Percentiles rank a stretch among this genome's conserved stretches.
These are phyloP conservation scores for Ptilonorhynchus violaceus DNA, from an alignment of 2,113 vertebrate genomes.

Conservation along the genomic window DNA sequence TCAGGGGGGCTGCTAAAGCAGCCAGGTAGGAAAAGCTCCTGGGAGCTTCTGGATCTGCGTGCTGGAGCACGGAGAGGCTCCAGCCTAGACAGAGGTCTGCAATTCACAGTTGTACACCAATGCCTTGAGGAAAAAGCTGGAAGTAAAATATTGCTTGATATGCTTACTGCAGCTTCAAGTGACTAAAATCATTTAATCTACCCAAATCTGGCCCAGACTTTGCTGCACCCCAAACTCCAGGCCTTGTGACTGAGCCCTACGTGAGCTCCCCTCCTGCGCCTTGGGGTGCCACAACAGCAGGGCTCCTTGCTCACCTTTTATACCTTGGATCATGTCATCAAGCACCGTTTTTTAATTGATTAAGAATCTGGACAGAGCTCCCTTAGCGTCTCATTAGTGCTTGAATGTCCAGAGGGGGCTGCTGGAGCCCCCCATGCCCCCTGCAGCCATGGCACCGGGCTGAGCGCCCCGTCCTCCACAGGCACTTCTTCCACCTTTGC, in stretches of 20 bases:
- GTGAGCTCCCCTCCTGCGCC: not conserved
- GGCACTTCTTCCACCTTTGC: not conserved
- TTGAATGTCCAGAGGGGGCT: not conserved
- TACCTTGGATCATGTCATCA: not conserved
- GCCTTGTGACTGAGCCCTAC: not conserved
- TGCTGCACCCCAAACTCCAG: not conserved
- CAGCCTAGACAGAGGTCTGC: not conserved
- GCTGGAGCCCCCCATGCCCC: not conserved
- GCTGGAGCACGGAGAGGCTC: rapidly evolving
- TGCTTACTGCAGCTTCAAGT: not conserved
- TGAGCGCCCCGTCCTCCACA: not conserved
- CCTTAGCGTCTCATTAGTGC: not conserved
- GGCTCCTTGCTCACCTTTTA: not conserved
- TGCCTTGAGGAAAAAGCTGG: not conserved
- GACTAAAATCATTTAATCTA: rapidly evolving
- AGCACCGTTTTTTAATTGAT: not conserved
- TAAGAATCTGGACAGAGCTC: not conserved
- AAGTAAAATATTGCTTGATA: not conserved
- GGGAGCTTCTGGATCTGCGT: not conserved
- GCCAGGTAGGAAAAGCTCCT: not conserved
- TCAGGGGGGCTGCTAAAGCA: not conserved
- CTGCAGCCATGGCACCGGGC: not conserved
- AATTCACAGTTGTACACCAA: not conserved
- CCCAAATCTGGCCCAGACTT: not conserved
- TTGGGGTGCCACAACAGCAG: not conserved